A percentile compares a stretch with the other conserved stretches of the same genome.
phyloP scores from a whole-genome alignment of 1,140 invertebrate species.

The Magallana ariakensis region DNA sequence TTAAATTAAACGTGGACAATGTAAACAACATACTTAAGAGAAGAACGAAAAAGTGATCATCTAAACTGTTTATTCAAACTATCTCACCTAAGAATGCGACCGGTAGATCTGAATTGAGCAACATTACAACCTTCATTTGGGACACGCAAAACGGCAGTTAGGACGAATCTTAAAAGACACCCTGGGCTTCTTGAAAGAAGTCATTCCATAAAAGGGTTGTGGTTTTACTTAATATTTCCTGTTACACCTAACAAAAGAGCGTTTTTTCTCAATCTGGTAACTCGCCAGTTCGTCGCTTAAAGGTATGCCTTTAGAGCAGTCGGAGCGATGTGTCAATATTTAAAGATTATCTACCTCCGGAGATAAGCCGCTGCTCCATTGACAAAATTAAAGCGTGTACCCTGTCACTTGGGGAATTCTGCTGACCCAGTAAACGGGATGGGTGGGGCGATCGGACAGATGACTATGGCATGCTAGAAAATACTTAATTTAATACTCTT shows the following conservation, averaged over 20 bases:
- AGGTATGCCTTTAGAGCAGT: slow-evolving; percentile 4
- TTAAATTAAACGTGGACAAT: too few relatives aligned
- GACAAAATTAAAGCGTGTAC: neutral
- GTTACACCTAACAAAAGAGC: neutral
- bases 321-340: slow-evolving; percentile 23
- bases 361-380: neutral
- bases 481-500: too few relatives aligned
- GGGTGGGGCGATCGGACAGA: neutral
- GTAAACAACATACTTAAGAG: too few relatives aligned
- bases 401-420: neutral
- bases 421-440: neutral
- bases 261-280: neutral
- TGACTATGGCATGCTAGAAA: too few relatives aligned
- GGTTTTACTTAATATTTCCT: too few relatives aligned
- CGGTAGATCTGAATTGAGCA: too few relatives aligned
- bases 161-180: too few relatives aligned
- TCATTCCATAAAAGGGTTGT: neutral
- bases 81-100: too few relatives aligned
- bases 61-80: too few relatives aligned
- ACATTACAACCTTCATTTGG: too few relatives aligned
- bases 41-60: too few relatives aligned
- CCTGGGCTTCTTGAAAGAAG: neutral
- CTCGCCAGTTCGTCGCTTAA: neutral
- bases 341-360: slow-evolving; percentile 23
- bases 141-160: too few relatives aligned